phyloP scores from a whole-genome alignment of 2,113 vertebrate species.

The Anhinga rufa region DNA sequence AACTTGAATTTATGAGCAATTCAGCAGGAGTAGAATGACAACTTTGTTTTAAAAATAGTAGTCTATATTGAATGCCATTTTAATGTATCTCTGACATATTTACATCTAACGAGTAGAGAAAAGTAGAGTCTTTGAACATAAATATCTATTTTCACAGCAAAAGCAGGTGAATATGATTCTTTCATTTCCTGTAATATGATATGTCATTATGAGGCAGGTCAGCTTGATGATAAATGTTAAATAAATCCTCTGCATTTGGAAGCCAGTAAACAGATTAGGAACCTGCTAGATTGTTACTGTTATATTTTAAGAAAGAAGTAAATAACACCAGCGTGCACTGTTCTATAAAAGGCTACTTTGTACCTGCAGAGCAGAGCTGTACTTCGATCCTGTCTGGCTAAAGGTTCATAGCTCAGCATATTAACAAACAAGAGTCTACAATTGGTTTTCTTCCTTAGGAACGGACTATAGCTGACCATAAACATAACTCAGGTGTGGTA shows the following conservation, averaged over 20 bases:
- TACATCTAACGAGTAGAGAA: slow-evolving; percentile 63
- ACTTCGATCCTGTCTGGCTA: neutral
- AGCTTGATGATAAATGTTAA: slow-evolving; percentile 39
- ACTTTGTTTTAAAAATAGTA: slow-evolving; percentile 84
- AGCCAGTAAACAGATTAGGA: slow-evolving; percentile 40
- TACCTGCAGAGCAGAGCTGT: neutral
- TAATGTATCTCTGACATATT: slow-evolving; percentile 71
- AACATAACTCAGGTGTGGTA: neutral
- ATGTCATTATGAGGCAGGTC: slow-evolving; percentile 28
- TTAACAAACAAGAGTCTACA: neutral
- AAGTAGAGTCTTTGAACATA: slow-evolving; percentile 60
- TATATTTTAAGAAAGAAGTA: slow-evolving; percentile 8
- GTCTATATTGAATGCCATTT: slow-evolving; percentile 62
- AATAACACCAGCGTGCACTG: neutral
- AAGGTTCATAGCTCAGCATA: neutral
- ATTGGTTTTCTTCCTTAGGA: neutral
- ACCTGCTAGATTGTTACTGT: neutral
- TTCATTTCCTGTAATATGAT: slow-evolving; percentile 45
- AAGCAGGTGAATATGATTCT: slow-evolving; percentile 29
- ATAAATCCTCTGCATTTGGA: slow-evolving; percentile 35
- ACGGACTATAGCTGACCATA: neutral
- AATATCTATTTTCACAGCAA: slow-evolving; percentile 58
- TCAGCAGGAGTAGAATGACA: slow-evolving; percentile 77
- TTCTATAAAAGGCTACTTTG: neutral
- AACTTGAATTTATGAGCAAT: slow-evolving; percentile 85